These are phyloP conservation scores for Lepidocyrtoides sp. DNA, from an alignment of 2,888 invertebrate genomes.

Conservation along the genomic window DNA sequence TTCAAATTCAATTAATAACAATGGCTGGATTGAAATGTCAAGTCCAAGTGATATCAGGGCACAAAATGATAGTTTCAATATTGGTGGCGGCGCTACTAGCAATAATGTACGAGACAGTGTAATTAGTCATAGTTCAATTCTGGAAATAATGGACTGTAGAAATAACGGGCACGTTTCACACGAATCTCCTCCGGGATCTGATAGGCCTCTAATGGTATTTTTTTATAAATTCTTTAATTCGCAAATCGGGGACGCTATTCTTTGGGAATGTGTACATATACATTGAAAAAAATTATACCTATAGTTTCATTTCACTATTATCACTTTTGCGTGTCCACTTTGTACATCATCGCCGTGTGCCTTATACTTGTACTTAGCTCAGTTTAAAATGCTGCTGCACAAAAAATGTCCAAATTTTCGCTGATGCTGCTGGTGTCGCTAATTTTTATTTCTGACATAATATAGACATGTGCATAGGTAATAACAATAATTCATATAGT, in stretches of 20 bases:
- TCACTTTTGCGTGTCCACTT: slow-evolving; percentile 9
- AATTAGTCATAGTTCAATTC: slow-evolving; percentile 21
- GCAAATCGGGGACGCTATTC: background rate
- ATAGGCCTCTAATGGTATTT: slow-evolving; percentile 37
- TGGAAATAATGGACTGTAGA: slow-evolving; percentile 33
- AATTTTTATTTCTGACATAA: background rate
- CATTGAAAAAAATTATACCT: too few relatives aligned
- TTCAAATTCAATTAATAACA: slow-evolving; percentile 15
- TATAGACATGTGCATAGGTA: background rate
- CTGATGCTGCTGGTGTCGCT: slow-evolving; percentile 69
- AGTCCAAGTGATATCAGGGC: slow-evolving; percentile 20
- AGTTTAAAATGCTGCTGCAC: background rate
- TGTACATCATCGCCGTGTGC: slow-evolving; percentile 30
- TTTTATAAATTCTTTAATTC: slow-evolving; percentile 16
- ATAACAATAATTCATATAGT: background rate
- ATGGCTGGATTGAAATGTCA: slow-evolving; percentile 55
- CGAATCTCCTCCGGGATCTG: slow-evolving; percentile 30
- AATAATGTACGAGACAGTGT: background rate
- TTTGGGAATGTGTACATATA: background rate
- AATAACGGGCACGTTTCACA: slow-evolving; percentile 2
- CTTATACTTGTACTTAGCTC: background rate
- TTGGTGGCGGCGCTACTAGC: slow-evolving; percentile 23
- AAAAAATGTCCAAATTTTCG: slow-evolving; percentile 8
- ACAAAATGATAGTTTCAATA: slow-evolving; percentile 9
- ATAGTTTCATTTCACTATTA: background rate